These are phyloP conservation scores for Aleadryas rufinucha DNA, from an alignment of 2,113 vertebrate genomes.

Conservation along the genomic window DNA sequence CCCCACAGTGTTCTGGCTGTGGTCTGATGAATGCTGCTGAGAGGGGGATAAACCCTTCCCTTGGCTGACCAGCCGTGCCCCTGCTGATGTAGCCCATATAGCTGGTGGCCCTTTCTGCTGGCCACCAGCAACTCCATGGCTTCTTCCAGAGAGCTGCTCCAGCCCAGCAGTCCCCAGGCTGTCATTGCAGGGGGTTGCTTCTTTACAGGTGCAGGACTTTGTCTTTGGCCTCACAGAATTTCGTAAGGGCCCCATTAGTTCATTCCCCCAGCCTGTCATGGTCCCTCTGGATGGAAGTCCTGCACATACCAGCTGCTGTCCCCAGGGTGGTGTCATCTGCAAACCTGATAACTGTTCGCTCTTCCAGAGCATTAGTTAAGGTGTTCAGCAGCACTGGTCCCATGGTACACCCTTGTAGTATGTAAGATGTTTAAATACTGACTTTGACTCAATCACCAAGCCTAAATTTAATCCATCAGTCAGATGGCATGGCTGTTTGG, in stretches of 20 bases:
- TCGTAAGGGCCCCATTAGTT: accelerated
- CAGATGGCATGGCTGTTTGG: background rate
- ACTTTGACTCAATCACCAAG: background rate
- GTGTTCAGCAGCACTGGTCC: background rate
- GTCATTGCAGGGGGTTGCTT: accelerated
- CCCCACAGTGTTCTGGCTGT: accelerated
- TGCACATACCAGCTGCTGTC: background rate
- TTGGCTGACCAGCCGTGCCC: accelerated
- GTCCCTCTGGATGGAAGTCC: background rate
- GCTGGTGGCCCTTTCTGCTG: background rate
- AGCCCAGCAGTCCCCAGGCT: background rate
- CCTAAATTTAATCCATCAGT: background rate
- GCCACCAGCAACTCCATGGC: background rate
- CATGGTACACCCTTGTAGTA: background rate
- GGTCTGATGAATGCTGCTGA: background rate
- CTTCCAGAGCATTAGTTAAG: background rate
- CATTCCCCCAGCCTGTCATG: background rate
- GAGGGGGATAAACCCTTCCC: background rate
- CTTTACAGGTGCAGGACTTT: background rate
- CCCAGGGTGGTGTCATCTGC: background rate
- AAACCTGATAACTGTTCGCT: background rate
- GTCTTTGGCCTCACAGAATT: background rate
- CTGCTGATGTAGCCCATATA: background rate
- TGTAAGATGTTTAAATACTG: background rate
- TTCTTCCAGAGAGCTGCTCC: background rate